Base-by-base conservation (phyloP, 1,140 invertebrate species). In the Doryteuthis pealeii region DNA sequence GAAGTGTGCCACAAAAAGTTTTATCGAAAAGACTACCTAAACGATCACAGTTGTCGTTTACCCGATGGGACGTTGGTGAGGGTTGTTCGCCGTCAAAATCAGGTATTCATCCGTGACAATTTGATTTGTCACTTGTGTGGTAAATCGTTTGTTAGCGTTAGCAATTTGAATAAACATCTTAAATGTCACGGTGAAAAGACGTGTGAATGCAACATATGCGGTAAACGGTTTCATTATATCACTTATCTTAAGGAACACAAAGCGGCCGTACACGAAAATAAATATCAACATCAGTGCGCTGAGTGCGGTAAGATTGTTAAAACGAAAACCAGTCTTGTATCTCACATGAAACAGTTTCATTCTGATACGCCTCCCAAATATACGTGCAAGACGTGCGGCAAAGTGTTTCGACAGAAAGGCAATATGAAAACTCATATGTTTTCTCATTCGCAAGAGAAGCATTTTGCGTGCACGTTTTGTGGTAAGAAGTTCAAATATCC, bases 311-410 rank as follows among this genome's bases (percentile, higher is more conserved):
- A 89, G 78, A 80, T 87, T 62, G 77, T 90, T 22, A 89, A 90
- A 78, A 89, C 88, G 0, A 89, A 89, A 77, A 89, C 89, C 70
- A 89, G 89, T 18, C 77, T 90, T 6, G 82, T 87, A 33, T 85
- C 89, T 43, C 90, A 90, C 74, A 84, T 88, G 5, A 83, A 82
- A 45, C 78, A 84, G 70, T 87, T 85, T 72, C 87, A 88, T 73
- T 72, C 80, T 3, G 84, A 84, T 18, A 84, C 83, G 6, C 83
- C 84, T 22, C 85, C 85, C 33, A 81, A 83, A 26, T 88, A 85
- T 79, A 78, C 83, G n/a, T 90, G 90, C 80, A 80, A 86, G 15
- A 85, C 86, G 69, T 90, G 90, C 83, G 87, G 84, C 22, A 90
- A 89, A 81, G 82, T 84, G 31, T 90, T 90, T 77, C 84, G 85